phyloP scores from a whole-genome alignment of 2,888 invertebrate species.

The Synanthedon formicaeformis region DNA sequence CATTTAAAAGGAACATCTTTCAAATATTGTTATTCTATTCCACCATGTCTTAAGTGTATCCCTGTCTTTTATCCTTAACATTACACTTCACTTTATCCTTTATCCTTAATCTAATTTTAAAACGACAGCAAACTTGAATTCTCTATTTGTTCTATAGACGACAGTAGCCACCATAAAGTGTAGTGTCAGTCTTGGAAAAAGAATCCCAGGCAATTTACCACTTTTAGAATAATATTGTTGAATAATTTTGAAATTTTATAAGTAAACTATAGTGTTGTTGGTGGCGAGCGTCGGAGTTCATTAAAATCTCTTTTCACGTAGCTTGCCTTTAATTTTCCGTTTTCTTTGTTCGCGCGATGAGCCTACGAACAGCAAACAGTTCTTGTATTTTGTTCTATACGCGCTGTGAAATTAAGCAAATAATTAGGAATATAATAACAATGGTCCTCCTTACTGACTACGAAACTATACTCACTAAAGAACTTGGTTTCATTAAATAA shows the following conservation, averaged over 20 bases:
- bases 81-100: too few relatives aligned
- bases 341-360: slow-evolving; percentile 55
- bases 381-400: slow-evolving; percentile 24
- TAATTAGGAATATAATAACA: slow-evolving; percentile 1
- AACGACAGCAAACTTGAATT: too few relatives aligned
- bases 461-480: background rate
- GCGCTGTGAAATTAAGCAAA: slow-evolving; percentile 10
- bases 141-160: too few relatives aligned
- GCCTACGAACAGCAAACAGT: slow-evolving; percentile 42
- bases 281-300: slow-evolving; percentile 53
- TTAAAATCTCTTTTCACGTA: slow-evolving; percentile 63
- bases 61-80: too few relatives aligned
- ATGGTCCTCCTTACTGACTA: background rate
- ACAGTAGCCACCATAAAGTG: too few relatives aligned
- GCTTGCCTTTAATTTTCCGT: slow-evolving; percentile 65
- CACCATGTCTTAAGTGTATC: too few relatives aligned
- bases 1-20: too few relatives aligned
- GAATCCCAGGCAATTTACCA: background rate
- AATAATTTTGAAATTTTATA: slow-evolving; percentile 45
- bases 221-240: slow-evolving; percentile 11
- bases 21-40: too few relatives aligned
- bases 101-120: too few relatives aligned
- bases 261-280: slow-evolving; percentile 59
- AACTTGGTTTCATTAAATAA: background rate
- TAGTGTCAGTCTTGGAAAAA: too few relatives aligned